Evolutionary conservation across 2,113 vertebrate species (phyloP).

Genomic region (Pungitius pungitius): DNA sequence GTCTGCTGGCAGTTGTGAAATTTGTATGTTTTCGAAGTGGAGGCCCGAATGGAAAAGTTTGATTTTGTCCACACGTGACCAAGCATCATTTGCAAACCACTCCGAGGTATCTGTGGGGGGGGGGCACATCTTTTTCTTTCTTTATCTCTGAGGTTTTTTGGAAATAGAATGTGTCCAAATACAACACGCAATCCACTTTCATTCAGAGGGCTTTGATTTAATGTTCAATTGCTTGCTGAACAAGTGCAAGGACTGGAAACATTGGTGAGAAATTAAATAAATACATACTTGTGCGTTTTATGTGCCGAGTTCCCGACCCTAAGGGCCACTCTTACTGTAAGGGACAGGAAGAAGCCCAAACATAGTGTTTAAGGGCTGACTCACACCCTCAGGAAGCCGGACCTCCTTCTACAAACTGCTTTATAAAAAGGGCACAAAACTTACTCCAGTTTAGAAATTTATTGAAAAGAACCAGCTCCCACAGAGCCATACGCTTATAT

Average conservation of each 20-base stretch:
- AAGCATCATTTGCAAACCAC: background rate
- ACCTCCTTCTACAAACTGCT: constrained; percentile 63
- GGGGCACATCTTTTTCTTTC: too few relatives aligned
- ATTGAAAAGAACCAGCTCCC: constrained; percentile 11
- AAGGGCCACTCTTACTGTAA: constrained; percentile 16
- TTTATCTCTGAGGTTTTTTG: background rate
- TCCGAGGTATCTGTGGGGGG: background rate
- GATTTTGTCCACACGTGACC: too few relatives aligned
- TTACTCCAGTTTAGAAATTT: constrained; percentile 25
- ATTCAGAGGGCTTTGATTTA: background rate
- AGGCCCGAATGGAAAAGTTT: constrained; percentile 23
- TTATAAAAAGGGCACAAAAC: constrained; percentile 59
- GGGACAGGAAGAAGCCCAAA: constrained; percentile 52
- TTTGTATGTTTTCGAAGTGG: constrained; percentile 32
- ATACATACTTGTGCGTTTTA: background rate
- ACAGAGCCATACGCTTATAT: background rate
- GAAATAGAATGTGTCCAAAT: background rate
- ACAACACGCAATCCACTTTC: background rate
- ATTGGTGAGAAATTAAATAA: background rate
- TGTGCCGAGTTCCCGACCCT: background rate
- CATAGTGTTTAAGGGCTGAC: constrained; percentile 55
- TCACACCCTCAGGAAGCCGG: constrained; percentile 49
- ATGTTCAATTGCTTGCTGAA: background rate
- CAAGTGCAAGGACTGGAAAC: background rate
- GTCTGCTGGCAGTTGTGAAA: constrained; percentile 40